A percentile compares a stretch with the other conserved stretches of the same genome.
These are phyloP conservation scores for Tenthredo mesomela DNA, from an alignment of 2,888 invertebrate species.

Conservation along the genomic window DNA sequence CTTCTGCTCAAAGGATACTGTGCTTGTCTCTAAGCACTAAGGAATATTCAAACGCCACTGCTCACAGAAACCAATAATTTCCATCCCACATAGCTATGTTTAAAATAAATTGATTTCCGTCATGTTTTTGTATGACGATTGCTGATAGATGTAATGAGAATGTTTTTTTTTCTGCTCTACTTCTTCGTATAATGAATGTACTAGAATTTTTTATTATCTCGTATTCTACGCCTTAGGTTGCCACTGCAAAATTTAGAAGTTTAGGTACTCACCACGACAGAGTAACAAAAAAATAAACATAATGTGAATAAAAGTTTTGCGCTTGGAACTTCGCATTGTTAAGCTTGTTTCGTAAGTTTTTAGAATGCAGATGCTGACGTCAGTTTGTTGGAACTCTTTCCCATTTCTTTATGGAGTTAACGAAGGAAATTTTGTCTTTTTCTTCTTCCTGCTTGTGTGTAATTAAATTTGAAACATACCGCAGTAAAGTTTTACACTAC, in stretches of 20 bases:
- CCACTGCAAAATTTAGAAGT: conserved; percentile 11
- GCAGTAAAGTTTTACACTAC: neutral
- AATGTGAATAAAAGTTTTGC: conserved; percentile 52
- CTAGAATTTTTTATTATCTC: neutral
- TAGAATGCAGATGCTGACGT: conserved; percentile 52
- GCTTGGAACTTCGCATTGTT: conserved; percentile 48
- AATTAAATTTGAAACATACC: conserved; percentile 50
- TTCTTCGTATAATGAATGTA: neutral
- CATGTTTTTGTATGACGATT: neutral
- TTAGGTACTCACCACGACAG: neutral
- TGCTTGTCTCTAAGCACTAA: neutral
- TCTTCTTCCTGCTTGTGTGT: conserved; percentile 13
- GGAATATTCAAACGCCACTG: neutral
- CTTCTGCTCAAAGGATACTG: neutral
- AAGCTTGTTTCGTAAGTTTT: conserved; percentile 49
- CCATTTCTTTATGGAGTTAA: conserved; percentile 11
- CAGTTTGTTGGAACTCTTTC: conserved; percentile 42
- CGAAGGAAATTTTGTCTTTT: conserved; percentile 23
- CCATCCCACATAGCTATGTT: neutral
- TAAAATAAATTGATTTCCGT: neutral
- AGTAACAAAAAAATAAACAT: conserved; percentile 48
- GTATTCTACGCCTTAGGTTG: conserved; percentile 11
- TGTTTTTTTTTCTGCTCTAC: neutral
- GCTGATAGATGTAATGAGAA: neutral
- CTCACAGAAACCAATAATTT: neutral